A percentile compares a stretch with the other conserved stretches of the same genome.
phyloP scores from a whole-genome alignment of 2,113 vertebrate species.

The Scalopus aquaticus region DNA sequence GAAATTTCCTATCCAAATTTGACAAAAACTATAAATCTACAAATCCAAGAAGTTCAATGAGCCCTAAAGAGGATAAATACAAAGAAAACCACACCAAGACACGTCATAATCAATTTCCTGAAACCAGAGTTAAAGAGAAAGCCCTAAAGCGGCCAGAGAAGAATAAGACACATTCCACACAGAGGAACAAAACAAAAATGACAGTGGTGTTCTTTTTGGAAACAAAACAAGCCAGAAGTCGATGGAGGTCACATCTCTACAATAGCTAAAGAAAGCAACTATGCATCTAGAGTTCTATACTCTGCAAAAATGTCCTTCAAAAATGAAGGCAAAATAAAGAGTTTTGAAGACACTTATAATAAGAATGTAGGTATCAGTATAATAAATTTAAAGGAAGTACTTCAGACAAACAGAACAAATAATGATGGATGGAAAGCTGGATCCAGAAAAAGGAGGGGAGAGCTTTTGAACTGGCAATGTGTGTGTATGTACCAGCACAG shows the following conservation, averaged over 20 bases:
- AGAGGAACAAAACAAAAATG: fast-evolving
- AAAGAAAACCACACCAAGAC: not conserved
- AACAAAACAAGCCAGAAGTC: not conserved
- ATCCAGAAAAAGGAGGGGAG: not conserved
- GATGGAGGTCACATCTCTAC: no score
- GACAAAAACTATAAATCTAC: not conserved
- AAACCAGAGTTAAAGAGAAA: not conserved
- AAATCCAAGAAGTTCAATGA: not conserved
- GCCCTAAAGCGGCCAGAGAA: not conserved
- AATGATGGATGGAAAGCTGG: not conserved
- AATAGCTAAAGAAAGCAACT: not conserved
- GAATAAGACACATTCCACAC: not conserved
- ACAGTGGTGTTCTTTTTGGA: fast-evolving
- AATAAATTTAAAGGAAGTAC: not conserved
- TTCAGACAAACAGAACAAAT: not conserved
- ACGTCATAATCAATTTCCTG: not conserved
- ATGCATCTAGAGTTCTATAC: not conserved
- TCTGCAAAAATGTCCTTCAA: not conserved
- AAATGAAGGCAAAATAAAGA: not conserved
- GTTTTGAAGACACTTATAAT: not conserved
- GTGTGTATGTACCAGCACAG: not conserved
- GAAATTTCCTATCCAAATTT: not conserved
- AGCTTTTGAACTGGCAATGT: not conserved
- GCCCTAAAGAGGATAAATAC: not conserved
- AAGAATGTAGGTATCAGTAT: no score